Evolutionary conservation across 2,888 invertebrate species (phyloP), one percentile per base, ranked within the genome.

Genomic region (Melikaiella ostensackeni): DNA sequence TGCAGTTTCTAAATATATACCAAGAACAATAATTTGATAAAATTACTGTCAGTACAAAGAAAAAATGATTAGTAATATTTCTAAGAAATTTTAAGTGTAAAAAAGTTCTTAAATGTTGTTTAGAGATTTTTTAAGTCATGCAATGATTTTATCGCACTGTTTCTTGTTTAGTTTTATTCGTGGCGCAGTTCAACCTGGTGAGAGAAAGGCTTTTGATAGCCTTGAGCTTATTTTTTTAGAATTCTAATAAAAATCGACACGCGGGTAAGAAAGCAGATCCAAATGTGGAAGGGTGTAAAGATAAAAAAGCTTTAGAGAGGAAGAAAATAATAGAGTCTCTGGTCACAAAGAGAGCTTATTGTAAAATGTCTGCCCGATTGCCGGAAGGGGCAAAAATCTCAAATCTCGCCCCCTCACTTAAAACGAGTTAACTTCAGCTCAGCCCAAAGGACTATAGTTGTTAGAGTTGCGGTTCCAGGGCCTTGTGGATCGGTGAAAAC

Each of bases 401-500:
- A 75, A 75, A 70, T 77, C 79, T 76, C 80, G 64, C 79, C 79
- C 79, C 80, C 80, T 85, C 81, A 76, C 35, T 50, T 70, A 50
- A 70, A 70, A 50, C 30, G 70, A 50, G 70, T 70, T 55, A n/a
- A 50, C 46, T 70, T 70, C 50, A 70, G 50, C 70, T 70, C 70
- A 70, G 70, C 70, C 77, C 77, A 80, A 81, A 81, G 79, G 78
- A 84, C 79, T 81, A 81, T 81, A 82, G 81, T 81, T 81, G 79
- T 79, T 80, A 79, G 80, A 77, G 77, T 78, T 75, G 79, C 79
- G 77, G 75, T 84, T 82, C 80, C 74, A 82, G 84, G 86, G 85
- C 86, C 86, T 85, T 86, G 86, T 80, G 82, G 84, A 84, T 87
- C 85, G 86, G 87, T 89, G 86, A 87, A 86, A 83, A 82, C 83